These are phyloP conservation scores for Papilio gigon DNA, from an alignment of 2,888 invertebrate genomes.

Conservation along the genomic window DNA sequence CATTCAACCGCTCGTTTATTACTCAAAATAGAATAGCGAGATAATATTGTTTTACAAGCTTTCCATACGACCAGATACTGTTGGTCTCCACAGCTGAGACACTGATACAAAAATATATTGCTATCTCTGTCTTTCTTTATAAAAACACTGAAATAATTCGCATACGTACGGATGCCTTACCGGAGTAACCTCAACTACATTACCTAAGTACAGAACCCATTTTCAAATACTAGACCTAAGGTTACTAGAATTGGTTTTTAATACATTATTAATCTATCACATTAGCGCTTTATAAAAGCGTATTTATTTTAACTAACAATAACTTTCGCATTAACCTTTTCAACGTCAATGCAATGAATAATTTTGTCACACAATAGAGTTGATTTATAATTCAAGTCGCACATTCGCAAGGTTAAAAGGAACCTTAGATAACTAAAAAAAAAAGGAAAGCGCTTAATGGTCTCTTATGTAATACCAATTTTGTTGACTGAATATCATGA, in stretches of 20 bases:
- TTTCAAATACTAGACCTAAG: not conserved
- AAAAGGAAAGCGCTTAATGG: constrained; percentile 68
- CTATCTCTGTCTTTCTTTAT: not conserved
- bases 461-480: constrained; percentile 62
- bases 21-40: not conserved
- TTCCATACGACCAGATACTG: not conserved
- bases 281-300: not conserved
- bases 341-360: constrained; percentile 26
- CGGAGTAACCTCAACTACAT: not conserved
- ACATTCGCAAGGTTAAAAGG: constrained; percentile 59
- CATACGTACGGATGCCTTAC: not conserved
- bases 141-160: not conserved
- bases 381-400: constrained; percentile 57
- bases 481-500: constrained; percentile 59
- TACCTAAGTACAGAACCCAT: not conserved
- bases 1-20: too few species aligned
- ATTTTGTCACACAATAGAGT: constrained; percentile 37
- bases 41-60: not conserved
- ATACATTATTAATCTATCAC: not conserved
- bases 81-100: too few species aligned
- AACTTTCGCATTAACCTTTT: constrained; percentile 31
- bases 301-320: not conserved
- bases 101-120: not conserved
- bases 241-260: not conserved
- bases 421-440: constrained; percentile 64